A percentile compares a stretch with the other conserved stretches of the same genome.
Evolutionary conservation across 23 tunicate genomes (phyloP).

Genomic region (Clavelina lepadiformis): DNA sequence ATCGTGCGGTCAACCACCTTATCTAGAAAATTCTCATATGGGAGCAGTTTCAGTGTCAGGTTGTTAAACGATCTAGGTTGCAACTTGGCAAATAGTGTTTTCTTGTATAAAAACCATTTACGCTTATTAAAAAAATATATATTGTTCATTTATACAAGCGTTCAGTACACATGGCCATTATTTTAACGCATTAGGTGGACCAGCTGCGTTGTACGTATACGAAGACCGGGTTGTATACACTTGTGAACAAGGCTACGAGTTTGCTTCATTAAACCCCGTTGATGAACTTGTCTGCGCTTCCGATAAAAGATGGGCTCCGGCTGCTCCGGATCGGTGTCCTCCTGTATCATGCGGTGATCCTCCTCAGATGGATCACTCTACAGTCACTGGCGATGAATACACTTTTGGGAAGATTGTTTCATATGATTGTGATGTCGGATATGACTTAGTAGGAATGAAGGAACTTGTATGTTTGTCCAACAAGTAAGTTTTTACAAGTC

Average conservation of each 20-base stretch:
- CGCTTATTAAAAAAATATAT: no score
- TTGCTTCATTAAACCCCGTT: background rate
- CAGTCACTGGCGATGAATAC: background rate
- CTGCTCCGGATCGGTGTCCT: constrained; percentile 19
- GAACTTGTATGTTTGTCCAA: constrained; percentile 22
- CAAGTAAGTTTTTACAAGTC: constrained; percentile 17
- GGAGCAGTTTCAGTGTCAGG: constrained; percentile 22
- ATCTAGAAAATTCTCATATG: constrained; percentile 2
- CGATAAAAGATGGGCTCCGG: constrained; percentile 20
- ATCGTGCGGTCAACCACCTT: constrained; percentile 69
- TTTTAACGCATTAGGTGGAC: no score
- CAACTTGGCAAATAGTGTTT: no score
- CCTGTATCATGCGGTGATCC: constrained; percentile 65
- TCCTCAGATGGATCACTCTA: constrained; percentile 4
- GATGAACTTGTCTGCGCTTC: constrained; percentile 17
- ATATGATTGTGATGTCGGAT: constrained; percentile 41
- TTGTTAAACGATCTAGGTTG: background rate
- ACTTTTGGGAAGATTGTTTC: constrained; percentile 19
- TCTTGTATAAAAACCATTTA: no score
- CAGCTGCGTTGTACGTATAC: constrained; percentile 16
- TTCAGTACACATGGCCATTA: no score
- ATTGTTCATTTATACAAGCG: no score
- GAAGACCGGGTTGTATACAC: constrained; percentile 25
- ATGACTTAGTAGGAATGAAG: constrained; percentile 26
- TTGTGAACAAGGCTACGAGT: constrained; percentile 34